Evolutionary conservation across 2,888 invertebrate genomes (phyloP).

Genomic region (Pollenia griseotomentosa): DNA sequence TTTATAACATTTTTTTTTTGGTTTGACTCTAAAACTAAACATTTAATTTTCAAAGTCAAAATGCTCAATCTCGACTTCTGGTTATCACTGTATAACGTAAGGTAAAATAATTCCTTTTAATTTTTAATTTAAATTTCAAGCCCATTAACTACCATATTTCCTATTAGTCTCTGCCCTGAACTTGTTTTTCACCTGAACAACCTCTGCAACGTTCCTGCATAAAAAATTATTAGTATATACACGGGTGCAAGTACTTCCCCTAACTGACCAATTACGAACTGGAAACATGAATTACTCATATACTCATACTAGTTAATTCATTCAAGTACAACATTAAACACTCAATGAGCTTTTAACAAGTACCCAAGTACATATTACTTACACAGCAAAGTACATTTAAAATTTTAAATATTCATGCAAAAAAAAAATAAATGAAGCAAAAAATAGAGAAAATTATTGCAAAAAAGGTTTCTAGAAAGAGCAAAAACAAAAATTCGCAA

Average conservation of each 20-base stretch:
- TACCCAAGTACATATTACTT: constrained; percentile 22
- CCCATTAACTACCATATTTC: no score
- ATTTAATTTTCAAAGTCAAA: no score
- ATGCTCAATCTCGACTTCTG: no score
- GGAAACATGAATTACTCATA: constrained; percentile 23
- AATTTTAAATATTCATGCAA: constrained; percentile 51
- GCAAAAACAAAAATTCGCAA: constrained; percentile 26
- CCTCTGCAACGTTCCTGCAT: no score
- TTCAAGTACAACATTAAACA: constrained; percentile 44
- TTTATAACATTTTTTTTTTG: no score
- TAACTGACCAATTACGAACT: constrained; percentile 31
- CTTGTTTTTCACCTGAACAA: no score
- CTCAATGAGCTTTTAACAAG: constrained; percentile 29
- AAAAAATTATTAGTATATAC: background rate
- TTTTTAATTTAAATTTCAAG: no score
- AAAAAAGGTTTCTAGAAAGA: constrained; percentile 28
- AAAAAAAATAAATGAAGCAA: background rate
- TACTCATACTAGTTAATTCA: constrained; percentile 19
- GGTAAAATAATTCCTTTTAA: no score
- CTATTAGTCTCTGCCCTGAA: no score
- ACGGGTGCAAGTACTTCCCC: background rate
- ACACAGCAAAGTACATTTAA: constrained; percentile 13
- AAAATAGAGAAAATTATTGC: constrained; percentile 22
- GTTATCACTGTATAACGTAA: no score
- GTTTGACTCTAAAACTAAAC: no score